A percentile compares a stretch with the other conserved stretches of the same genome.
phyloP scores from a whole-genome alignment of 2,113 vertebrate species.

The Heterotis niloticus region DNA sequence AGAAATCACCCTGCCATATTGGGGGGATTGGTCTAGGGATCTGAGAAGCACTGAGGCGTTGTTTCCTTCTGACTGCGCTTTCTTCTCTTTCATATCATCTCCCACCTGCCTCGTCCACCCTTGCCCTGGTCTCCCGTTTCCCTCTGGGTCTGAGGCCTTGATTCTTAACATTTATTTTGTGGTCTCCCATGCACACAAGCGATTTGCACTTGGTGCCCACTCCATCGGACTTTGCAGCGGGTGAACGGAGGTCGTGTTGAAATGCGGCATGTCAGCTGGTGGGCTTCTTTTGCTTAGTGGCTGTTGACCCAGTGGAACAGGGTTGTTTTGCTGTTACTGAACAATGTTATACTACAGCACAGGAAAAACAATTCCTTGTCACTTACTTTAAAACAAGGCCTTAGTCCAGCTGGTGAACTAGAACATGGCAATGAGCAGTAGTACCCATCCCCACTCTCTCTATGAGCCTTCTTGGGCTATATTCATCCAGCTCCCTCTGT shows the following conservation, averaged over 20 bases:
- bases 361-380: not conserved
- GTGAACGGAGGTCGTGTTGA: conserved; percentile 4
- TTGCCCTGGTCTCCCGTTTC: not conserved
- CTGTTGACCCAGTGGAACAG: not conserved
- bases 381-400: not conserved
- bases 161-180: not conserved
- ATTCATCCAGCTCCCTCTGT: not conserved
- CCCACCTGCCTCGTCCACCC: not conserved
- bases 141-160: no score
- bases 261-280: not conserved
- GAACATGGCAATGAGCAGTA: not conserved
- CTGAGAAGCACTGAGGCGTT: not conserved
- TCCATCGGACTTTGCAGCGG: conserved; percentile 25
- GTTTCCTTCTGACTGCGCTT: not conserved
- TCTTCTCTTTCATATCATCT: not conserved
- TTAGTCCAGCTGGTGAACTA: not conserved
- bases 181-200: not conserved
- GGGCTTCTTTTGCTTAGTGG: not conserved
- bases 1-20: not conserved
- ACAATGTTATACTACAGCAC: not conserved
- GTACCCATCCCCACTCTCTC: not conserved
- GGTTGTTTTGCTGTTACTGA: not conserved
- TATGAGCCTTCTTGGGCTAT: not conserved
- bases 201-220: conserved; percentile 16
- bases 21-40: not conserved